Base-by-base conservation (phyloP, 2,113 vertebrate genomes). In the Hepsetus odoe region DNA sequence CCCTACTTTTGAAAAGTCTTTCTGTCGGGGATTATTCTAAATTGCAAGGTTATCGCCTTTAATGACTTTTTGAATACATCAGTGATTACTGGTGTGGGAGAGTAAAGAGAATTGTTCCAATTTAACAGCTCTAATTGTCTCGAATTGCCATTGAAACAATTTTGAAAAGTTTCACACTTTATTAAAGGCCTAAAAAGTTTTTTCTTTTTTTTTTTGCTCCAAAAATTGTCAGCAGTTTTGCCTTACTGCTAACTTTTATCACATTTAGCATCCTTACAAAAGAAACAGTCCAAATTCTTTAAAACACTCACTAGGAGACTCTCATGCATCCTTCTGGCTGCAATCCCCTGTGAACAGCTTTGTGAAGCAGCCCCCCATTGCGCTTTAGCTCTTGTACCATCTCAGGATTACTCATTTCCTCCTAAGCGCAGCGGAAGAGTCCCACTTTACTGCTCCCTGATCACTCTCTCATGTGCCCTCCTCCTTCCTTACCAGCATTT, bases 401-500 rank as follows among this genome's bases (percentile, higher is more conserved):
- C 76, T 59, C 76, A 44, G 75, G 75, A 58, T 77, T 69, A 69
- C 51, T 49, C 51, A 62, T 22, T 49, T 62, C 32, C 42, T 51
- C 42, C 32, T 70, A 40, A 62, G 56, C 26, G 22, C 76, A 51
- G 67, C 10, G n/a, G 40, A 49, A 68, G 24, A 14, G 12, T 10
- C 14, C 26, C 33, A 16, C 46, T 61, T 40, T 67, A 22, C 38
- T 40, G 59, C 59, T 33, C 10, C 7, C 2, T 8, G 20, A 18
- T 64, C 67, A 58, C 13, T 24, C n/a, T 9, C 64, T 55, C 26
- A 26, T 42, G 35, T 2, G 28, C 20, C 24, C 24, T 16, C 64
- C 38, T 33, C 30, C 38, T 77, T 53, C 66, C 20, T 66, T 30
- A 9, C 26, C 51, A 5, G 35, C 46, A 7, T 56, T 69, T 55